These are phyloP conservation scores for Xylota segnis DNA, from an alignment of 2,888 invertebrate genomes.

Conservation along the genomic window DNA sequence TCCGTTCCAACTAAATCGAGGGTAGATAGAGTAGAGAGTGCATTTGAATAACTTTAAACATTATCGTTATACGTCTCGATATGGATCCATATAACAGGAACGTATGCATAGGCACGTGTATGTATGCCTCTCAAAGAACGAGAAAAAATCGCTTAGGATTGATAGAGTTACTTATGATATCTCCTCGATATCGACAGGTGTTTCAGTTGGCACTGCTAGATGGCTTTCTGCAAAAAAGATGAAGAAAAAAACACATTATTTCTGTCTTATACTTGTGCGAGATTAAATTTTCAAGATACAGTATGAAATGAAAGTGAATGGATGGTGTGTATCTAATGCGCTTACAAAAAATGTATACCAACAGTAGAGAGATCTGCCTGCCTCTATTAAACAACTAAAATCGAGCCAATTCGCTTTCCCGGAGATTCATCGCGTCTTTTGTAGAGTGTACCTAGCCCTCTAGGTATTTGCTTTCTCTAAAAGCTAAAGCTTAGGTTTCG, in stretches of 20 bases:
- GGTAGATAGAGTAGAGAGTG: constrained; percentile 49
- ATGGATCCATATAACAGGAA: constrained; percentile 57
- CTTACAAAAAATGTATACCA: too few relatives aligned
- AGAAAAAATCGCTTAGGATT: constrained; percentile 23
- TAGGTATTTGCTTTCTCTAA: too few relatives aligned
- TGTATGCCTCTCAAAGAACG: constrained; percentile 37
- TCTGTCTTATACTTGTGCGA: not conserved
- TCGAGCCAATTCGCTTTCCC: too few relatives aligned
- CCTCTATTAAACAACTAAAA: too few relatives aligned
- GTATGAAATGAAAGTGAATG: too few relatives aligned
- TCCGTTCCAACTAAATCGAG: constrained; percentile 1
- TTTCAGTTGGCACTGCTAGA: constrained; percentile 74
- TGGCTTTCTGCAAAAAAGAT: constrained; percentile 78
- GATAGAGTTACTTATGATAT: constrained; percentile 76
- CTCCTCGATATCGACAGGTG: constrained; percentile 77
- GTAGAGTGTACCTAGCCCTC: too few relatives aligned
- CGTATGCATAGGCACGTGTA: constrained; percentile 59
- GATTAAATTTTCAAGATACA: not conserved
- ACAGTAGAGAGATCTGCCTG: too few relatives aligned
- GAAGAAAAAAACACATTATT: constrained; percentile 27
- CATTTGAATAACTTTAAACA: constrained; percentile 34
- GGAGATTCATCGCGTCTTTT: too few relatives aligned
- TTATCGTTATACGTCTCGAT: constrained; percentile 27
- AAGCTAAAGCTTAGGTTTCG: too few relatives aligned
- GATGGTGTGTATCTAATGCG: too few relatives aligned